Evolutionary conservation across 2,797 vertebrate genomes (phyloP), one percentile per base, ranked within the genome.

Genomic region (Periparus ater): DNA sequence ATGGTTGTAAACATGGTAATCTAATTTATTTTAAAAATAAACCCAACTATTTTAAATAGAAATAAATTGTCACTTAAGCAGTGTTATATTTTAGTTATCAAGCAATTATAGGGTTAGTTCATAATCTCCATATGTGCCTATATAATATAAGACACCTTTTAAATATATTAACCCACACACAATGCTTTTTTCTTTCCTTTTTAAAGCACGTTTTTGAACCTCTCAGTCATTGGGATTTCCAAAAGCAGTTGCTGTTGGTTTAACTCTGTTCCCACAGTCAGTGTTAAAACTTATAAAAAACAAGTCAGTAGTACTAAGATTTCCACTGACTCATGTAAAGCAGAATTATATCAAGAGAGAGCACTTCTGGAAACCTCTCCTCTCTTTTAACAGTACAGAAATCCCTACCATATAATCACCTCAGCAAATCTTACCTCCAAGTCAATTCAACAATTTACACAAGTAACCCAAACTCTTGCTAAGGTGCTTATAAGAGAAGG

Each of bases 41-140:
- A 95, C 9, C 47, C 81, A 91, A 45, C 84, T 96, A 85, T 89
- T 97, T 97, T 95, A 86, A 96, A 92, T 70, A 95, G 67, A 96
- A 89, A 95, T 66, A 89, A 95, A 91, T 63, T 85, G 66, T 77
- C 94, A 65, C 47, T 96, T 96, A 92, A 90, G 34, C 90, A 96
- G 83, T 75, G 79, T 79, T 92, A 72, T 89, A 96, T 68, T 91
- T 97, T 96, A 95, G 73, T 65, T 94, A 85, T 74, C 72, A 96
- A 80, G 91, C 47, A 96, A 85, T 86, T 95, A 85, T 23, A 92
- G 66, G 60, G 19, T 76, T 91, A 54, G 51, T 48, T 93, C 95
- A 94, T 83, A 91, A 84, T 58, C 78, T 96, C 95, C 45, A 71
- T 95, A 90, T 96, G 95, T 95, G 95, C 94, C 95, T 95, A 96